Base-by-base conservation (phyloP, 1,140 invertebrate species). In the Dendrolimus punctatus region DNA sequence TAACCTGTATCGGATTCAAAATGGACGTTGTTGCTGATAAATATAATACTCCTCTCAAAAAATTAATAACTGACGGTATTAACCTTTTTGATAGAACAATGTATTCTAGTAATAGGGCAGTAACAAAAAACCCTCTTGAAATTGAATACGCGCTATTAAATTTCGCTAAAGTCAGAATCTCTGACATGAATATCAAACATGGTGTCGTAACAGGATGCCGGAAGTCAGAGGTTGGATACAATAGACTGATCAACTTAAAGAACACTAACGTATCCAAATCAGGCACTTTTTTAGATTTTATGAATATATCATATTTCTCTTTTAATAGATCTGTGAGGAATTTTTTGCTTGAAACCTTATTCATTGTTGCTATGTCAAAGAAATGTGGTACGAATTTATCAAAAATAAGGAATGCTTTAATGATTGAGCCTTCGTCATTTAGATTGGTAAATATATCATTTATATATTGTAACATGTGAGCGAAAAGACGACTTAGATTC, bases 221-320 rank as follows among this genome's bases (percentile, higher is more conserved):
- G 72, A 95, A 96, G 85, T 98, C 96, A 0, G 96, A 97, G 1
- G 95, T 93, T 8, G 96, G 93, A 80, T 95, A 98, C 40, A 98
- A 68, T 8, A 94, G 75, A 8, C 91, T 90, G 10, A 94, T 88
- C 39, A 95, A 64, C 88, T 95, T 95, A 40, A 98, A 92, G 67
- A 96, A 91, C 62, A 97, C 80, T 37, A 98, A 69, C 0, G 92
- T 92, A 68, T 96, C 92, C 39, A 95, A 74, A 47, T 85, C 80
- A 4, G 95, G 94, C 76, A 91, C 93, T 49, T 71, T 87, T 71
- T 91, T 92, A 6, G 76, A 90, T 49, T 88, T 89, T 56, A 88
- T 88, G 76, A 91, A 96, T 37, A 89, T 84, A 0, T 90, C 80
- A 55, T 94, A 90, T 78, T 96, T 95, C 52, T 94, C 91, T 70